Base-by-base conservation (phyloP, 1,140 invertebrate species). In the Zaprionus capensis region DNA sequence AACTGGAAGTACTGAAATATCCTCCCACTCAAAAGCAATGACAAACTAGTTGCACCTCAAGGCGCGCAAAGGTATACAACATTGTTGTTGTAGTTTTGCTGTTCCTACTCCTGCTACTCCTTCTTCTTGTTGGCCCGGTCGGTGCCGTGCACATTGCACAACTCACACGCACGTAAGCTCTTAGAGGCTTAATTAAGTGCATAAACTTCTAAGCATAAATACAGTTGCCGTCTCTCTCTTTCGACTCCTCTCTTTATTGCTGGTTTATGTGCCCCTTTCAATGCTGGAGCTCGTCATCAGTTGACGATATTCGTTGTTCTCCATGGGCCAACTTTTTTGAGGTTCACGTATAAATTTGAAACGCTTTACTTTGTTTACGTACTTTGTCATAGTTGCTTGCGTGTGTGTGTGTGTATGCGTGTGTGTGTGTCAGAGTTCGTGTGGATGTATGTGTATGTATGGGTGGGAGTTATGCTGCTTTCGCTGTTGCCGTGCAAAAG, bases 351-450 rank as follows among this genome's bases (percentile, higher is more conserved):
- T 82, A 86, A 87, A 86, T 87, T 86, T 82, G 80, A 74, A 82
- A 64, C 80, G 80, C 71, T 83, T 88, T 87, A 88, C 83, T 82
- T 87, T 87, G 83, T 88, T 88, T 87, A 83, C 84, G 71, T 78
- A 87, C 73, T 87, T 87, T 83, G 74, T 82, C 77, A 81, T 73
- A 82, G 77, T 88, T 46, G 64, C 51, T 2, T 53, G 26, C 9
- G 4, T 51, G 31, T 58, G 34, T 28, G 38, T 17, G n/a, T 62
- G 51, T 49, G 38, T 59, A 20, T 67, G 15, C 56, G 41, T 55
- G 53, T 70, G 24, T 53, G 53, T 51, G 34, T 53, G 22, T 65
- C n/a, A 38, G 41, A 51, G 24, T 5, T 26, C 24, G 4, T 26
- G 24, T 26, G 24, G 24, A 26, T 26, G 55, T 59, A 51, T 64